Base-by-base conservation (phyloP, 2,888 invertebrate species). In the Ectemnius continuus region DNA sequence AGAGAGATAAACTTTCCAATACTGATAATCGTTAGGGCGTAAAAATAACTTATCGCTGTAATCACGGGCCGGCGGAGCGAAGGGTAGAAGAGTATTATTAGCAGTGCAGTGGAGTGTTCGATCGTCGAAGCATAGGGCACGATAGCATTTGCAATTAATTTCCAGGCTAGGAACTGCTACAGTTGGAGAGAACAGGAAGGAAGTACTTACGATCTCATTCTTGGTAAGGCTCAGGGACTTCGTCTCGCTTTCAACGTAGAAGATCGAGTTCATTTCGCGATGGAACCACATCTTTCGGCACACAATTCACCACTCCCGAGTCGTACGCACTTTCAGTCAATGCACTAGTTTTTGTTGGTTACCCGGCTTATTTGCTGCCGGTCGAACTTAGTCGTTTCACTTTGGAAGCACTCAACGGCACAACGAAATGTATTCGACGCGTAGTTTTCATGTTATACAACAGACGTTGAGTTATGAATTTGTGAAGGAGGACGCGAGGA, bases 201-300 rank as follows among this genome's bases (percentile, higher is more conserved):
- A 20, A 45, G 4, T 13, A 71, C 69, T 66, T n/a, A 60, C 76
- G 75, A 80, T 85, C 83, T 88, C 85, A 57, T 81, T 81, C 62
- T 79, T 83, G 6, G n/a, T 16, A 6, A 78, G 47, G 46, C 78
- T 81, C 46, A 83, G 56, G 20, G 86, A 81, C 28, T 84, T 85
- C 64, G 82, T 77, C 52, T 84, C 83, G 26, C 87, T 84, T 36
- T 89, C 86, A 45, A 89, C 85, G 69, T 89, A 89, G 70, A 89
- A 89, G 18, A 84, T 76, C 28, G 89, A 88, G 60, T 83, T 85
- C 76, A 73, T 86, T 63, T 87, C 85, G 46, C 80, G 85, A 68
- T 78, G 85, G 67, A 80, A 86, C 88, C 88, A 85, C 89, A 89
- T 88, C 60, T 73, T 72, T 64, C 16, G 8, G 36, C 36, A 1